Evolutionary conservation across 2,113 vertebrate genomes (phyloP), one percentile per base, ranked within the genome.

Genomic region (Nettapus auritus): DNA sequence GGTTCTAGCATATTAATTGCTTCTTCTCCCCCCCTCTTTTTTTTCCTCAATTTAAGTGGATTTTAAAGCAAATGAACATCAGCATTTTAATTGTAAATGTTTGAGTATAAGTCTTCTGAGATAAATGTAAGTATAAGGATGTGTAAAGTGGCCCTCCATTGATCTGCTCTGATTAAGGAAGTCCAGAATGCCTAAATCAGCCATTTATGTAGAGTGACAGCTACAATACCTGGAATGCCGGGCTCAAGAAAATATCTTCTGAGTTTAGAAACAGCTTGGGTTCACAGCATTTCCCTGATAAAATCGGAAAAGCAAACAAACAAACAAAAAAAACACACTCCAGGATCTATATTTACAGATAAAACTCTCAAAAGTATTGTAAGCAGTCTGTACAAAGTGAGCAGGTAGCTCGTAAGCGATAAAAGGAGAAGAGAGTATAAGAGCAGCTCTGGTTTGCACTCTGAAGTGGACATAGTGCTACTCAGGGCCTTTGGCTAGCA

Each of bases 391-490:
- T 52, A 36, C 52, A 52, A 0, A 0, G 26, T 63, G 25, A 70
- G 56, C 55, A 86, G 40, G 10, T 42, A 31, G 69, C 42, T 29
- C 40, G 73, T 33, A 83, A 78, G 75, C 19, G 13, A 77, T 52
- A 80, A 21, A 4, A 93, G 50, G 31, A 73, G 19, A 50, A 46
- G 13, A 10, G 73, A 73, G 11, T 48, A 13, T 31, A 53, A 81
- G 66, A 23, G 46, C 1, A 4, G 25, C 42, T 67, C 69, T 79
- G 28, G 13, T 56, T 50, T 75, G 53, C 17, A 13, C 23, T n/a
- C 40, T 40, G 67, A 59, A 52, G 36, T 33, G 56, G 42, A 6
- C 0, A 0, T 11, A 28, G 13, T 73, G 50, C 34, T 40, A 56
- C 14, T 8, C 33, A 2, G 13, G 82, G 64, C 26, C 21, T 67